Base-by-base conservation (phyloP, 2,797 vertebrate species). In the Vespertilio murinus region DNA sequence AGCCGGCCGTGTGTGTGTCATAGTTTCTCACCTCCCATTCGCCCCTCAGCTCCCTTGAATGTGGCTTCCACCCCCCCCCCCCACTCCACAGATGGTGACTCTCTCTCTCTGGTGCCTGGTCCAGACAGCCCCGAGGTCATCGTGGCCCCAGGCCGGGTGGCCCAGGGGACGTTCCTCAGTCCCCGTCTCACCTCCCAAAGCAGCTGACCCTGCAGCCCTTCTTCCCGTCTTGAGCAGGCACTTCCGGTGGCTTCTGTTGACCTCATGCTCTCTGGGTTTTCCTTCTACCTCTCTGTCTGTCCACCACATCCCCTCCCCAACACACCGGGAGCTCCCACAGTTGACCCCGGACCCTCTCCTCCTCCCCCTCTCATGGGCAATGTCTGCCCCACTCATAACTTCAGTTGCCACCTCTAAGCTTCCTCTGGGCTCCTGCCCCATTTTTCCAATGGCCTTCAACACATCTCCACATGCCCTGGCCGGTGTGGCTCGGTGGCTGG, bases 231-330 rank as follows among this genome's bases (percentile, higher is more conserved):
- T 49, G 25, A 33, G 9, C 8, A 30, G 52, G 28, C 0, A 0
- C 33, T 45, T 59, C 2, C 1, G 0, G 4, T n/a, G 56, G 69
- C 30, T 59, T 40, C 40, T 9, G 0, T 28, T 18, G 74, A 12
- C 4, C 0, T 49, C 20, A 3, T 1, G 0, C 14, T 8, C 5
- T 42, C n/a, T 47, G 85, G 17, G 17, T 4, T 52, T 56, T 65
- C 38, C 59, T 54, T 56, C 61, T 38, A 8, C 23, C 33, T 17
- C 52, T 86, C 23, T 8, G n/a, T 23, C 28, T 7, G 25, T 30
- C 33, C 28, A n/a, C n/a, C n/a, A n/a, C n/a, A n/a, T n/a, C n/a
- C 18, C 42, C 17, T 6, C n/a, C n/a, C n/a, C n/a, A n/a, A n/a
- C n/a, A 17, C 1, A 0, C 18, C 6, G 0, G 1, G 33, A 28